Evolutionary conservation across 2,113 vertebrate genomes (phyloP).

Genomic region (Phrynosoma blainvillii): DNA sequence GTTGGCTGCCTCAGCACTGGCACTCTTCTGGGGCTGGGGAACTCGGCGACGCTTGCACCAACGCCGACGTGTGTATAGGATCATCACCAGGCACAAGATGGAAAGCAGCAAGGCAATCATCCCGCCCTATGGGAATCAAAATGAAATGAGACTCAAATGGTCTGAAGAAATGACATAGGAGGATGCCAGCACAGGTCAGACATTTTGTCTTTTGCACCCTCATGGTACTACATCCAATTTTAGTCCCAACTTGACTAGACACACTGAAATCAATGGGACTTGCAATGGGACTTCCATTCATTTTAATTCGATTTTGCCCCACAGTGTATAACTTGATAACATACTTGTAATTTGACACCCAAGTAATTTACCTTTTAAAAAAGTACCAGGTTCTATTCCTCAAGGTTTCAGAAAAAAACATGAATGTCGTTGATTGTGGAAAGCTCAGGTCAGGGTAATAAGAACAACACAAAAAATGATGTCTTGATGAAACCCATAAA

Average conservation of each 20-base stretch:
- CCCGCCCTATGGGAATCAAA: conserved; percentile 83
- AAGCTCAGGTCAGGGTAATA: neutral
- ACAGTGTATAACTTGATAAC: no score
- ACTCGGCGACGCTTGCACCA: conserved; percentile 98
- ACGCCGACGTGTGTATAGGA: conserved; percentile 94
- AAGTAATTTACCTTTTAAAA: neutral
- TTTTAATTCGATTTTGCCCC: neutral
- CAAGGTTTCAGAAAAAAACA: neutral
- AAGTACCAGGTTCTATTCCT: neutral
- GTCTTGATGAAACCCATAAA: no score
- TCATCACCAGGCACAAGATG: conserved; percentile 95
- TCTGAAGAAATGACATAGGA: neutral
- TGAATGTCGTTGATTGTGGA: neutral
- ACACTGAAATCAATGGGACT: no score
- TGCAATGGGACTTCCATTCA: neutral
- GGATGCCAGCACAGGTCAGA: neutral
- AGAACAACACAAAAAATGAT: no score
- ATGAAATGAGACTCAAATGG: neutral
- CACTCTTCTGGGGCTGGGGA: conserved; percentile 97
- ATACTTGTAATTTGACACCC: no score
- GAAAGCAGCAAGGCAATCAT: conserved; percentile 98
- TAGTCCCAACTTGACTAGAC: no score
- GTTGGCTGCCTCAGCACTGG: conserved; percentile 95
- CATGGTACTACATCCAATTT: no score
- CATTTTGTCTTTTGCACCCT: neutral